phyloP scores from a whole-genome alignment of 1,140 invertebrate genomes.

The Microplitis mediator region DNA sequence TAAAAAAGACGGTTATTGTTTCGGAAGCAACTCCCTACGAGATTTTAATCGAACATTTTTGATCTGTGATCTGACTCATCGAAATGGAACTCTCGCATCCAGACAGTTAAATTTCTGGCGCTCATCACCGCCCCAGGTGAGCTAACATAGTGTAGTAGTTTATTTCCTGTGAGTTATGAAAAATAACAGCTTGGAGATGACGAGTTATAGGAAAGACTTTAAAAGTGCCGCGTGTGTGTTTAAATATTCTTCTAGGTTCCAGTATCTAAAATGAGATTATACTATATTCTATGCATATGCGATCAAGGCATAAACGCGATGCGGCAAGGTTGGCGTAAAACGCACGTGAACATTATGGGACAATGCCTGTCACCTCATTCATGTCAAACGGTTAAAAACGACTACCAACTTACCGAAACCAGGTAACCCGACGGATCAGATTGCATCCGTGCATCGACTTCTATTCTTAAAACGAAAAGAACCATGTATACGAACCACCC shows the following conservation, averaged over 20 bases:
- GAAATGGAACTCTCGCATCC: constrained; percentile 37
- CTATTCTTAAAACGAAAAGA: constrained; percentile 14
- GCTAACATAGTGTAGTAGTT: neutral
- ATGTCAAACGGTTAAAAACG: constrained; percentile 48
- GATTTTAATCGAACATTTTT: constrained; percentile 27
- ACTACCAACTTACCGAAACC: constrained; percentile 47
- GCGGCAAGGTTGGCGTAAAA: constrained; percentile 18
- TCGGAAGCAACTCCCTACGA: neutral
- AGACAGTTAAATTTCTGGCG: constrained; percentile 14
- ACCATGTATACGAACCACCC: neutral
- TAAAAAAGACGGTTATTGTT: neutral
- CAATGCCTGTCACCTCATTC: constrained; percentile 59
- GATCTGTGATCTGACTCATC: constrained; percentile 42
- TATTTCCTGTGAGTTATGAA: no score
- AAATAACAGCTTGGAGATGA: no score
- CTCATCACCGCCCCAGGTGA: constrained; percentile 12
- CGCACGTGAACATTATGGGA: constrained; percentile 49
- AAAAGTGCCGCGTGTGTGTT: no score
- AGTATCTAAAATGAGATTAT: neutral
- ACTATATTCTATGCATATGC: neutral
- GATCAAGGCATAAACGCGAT: constrained; percentile 23
- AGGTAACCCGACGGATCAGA: constrained; percentile 48
- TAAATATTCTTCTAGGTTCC: no score
- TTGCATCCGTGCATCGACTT: constrained; percentile 49
- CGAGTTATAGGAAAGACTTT: no score